phyloP scores from a whole-genome alignment of 2,113 vertebrate genomes.

The Laticauda colubrina region DNA sequence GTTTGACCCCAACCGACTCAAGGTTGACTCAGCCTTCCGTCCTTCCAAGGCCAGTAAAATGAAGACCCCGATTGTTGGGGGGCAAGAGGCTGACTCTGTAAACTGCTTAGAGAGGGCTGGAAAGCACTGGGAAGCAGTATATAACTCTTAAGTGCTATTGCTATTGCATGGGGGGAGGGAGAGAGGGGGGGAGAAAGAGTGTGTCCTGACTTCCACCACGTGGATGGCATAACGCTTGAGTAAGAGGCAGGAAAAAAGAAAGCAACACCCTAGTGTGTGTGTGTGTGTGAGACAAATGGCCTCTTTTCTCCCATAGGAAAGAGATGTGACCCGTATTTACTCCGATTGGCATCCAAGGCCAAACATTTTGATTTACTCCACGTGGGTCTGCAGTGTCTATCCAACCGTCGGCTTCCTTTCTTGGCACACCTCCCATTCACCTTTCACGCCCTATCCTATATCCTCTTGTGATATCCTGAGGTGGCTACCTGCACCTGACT shows the following conservation, averaged over 20 bases:
- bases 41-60: no score
- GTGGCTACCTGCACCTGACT: constrained; percentile 26
- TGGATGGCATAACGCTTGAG: background rate
- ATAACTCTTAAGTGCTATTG: no score
- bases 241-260: background rate
- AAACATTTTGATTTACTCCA: background rate
- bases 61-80: no score
- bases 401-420: background rate
- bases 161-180: no score
- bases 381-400: fast-evolving
- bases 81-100: no score
- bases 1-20: no score
- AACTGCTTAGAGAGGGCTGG: no score
- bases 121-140: no score
- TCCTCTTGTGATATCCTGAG: background rate
- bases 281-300: background rate
- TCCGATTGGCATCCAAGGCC: background rate
- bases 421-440: constrained; percentile 17
- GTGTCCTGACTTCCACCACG: fast-evolving
- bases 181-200: no score
- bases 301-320: background rate
- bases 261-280: background rate
- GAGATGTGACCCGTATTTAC: background rate
- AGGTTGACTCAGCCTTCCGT: no score
- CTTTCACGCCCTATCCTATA: background rate